Evolutionary conservation across 2,113 vertebrate species (phyloP).

Genomic region (Platycercus adscitus): DNA sequence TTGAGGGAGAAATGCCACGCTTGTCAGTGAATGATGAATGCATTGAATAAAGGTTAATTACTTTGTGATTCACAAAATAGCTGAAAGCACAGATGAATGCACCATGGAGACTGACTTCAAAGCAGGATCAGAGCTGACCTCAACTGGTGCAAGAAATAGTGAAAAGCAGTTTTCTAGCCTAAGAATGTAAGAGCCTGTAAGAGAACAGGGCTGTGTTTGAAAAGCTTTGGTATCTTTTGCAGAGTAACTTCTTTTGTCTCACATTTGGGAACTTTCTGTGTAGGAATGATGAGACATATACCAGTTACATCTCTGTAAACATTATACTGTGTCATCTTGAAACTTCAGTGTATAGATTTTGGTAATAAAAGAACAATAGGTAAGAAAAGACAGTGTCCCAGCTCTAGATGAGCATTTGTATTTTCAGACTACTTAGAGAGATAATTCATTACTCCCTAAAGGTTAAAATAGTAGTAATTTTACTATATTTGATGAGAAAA

Average conservation of each 20-base stretch:
- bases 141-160: not conserved
- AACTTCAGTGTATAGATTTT: not conserved
- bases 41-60: slow-evolving; percentile 61
- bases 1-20: slow-evolving; percentile 31
- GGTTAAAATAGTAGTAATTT: not conserved
- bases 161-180: not conserved
- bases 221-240: not conserved
- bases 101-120: not conserved
- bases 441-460: not conserved
- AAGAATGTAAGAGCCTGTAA: not conserved
- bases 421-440: not conserved
- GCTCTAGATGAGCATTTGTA: not conserved
- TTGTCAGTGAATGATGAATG: slow-evolving; percentile 47
- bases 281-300: not conserved
- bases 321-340: not conserved
- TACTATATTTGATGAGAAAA: not conserved
- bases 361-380: not conserved
- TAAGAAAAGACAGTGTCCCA: not conserved
- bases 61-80: slow-evolving; percentile 31
- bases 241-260: not conserved
- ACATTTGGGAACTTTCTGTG: not conserved
- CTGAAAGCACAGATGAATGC: not conserved
- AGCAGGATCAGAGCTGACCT: not conserved
- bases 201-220: not conserved
- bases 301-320: not conserved